Percentiles rank a stretch among this genome's conserved stretches.
phyloP scores from a whole-genome alignment of 2,888 invertebrate species.

The Muscina levida region DNA sequence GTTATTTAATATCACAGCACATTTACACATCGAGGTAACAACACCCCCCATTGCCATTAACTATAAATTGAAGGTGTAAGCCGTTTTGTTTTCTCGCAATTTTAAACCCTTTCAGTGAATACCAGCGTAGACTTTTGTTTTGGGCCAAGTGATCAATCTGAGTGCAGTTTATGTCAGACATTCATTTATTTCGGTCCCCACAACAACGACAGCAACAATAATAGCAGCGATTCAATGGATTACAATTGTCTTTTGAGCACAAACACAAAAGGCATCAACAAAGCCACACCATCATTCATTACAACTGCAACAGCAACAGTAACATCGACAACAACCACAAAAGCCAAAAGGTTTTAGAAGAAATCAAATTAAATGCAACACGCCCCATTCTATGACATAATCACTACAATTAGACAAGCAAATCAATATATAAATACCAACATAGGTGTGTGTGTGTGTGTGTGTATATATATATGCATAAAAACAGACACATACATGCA shows the following conservation, averaged over 20 bases:
- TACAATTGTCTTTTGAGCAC: neutral
- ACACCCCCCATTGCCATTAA: too few species aligned
- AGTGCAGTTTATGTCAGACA: conserved; percentile 1
- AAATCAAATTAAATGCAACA: conserved; percentile 58
- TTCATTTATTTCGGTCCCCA: conserved; percentile 16
- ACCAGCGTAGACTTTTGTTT: too few species aligned
- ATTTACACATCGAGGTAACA: too few species aligned
- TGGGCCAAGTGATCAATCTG: conserved; percentile 24
- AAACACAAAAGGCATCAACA: conserved; percentile 20
- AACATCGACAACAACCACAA: conserved; percentile 9
- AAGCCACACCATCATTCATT: neutral
- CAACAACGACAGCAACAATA: neutral
- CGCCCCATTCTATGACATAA: conserved; percentile 63
- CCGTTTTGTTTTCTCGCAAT: too few species aligned
- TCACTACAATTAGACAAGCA: conserved; percentile 56
- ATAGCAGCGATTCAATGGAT: conserved; percentile 5
- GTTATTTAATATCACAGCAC: too few species aligned
- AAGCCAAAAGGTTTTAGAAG: conserved; percentile 22
- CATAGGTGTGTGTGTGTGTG: conserved; percentile 6
- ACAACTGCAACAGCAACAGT: conserved; percentile 1
- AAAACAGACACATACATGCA: too few species aligned
- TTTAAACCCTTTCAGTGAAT: too few species aligned
- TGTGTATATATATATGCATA: neutral
- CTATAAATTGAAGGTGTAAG: too few species aligned
- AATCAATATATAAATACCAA: conserved; percentile 18